Conservation (phyloP, 64 coral and sea anemone species). For the Stichodactyla helianthus region DNA sequence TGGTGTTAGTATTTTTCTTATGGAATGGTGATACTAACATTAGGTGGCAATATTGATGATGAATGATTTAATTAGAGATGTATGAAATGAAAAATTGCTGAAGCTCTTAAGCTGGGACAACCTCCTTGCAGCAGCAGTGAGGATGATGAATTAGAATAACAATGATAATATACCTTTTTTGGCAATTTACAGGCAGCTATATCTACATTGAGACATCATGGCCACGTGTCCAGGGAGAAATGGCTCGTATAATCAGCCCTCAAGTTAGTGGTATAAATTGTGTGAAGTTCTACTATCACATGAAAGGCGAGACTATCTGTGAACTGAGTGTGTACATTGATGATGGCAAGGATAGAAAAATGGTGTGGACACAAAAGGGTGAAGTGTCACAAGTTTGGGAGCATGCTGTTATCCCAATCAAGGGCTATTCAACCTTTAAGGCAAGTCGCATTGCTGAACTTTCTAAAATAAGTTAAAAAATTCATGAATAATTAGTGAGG, state of each 20-base stretch:
- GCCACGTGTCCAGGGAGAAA: constrained; percentile 33
- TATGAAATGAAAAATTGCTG: too few relatives aligned
- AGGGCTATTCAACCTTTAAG: not conserved
- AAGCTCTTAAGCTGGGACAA: too few relatives aligned
- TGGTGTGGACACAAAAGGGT: not conserved
- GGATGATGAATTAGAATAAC: not conserved
- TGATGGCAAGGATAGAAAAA: not conserved
- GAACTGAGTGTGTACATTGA: constrained; percentile 16
- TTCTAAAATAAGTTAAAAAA: too few relatives aligned
- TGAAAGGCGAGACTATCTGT: constrained; percentile 32
- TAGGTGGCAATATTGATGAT: too few relatives aligned
- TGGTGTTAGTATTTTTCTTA: too few relatives aligned
- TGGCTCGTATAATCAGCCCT: constrained; percentile 4
- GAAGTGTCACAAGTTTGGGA: not conserved
- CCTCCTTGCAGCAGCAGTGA: not conserved
- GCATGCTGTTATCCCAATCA: not conserved
- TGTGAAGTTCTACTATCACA: constrained; percentile 42
- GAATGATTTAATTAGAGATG: too few relatives aligned
- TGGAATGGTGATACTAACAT: too few relatives aligned
- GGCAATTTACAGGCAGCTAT: not conserved
- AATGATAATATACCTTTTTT: not conserved
- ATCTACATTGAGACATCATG: constrained; percentile 43
- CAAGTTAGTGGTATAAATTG: not conserved
- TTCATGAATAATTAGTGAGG: too few relatives aligned
- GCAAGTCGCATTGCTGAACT: not conserved